A percentile compares a stretch with the other conserved stretches of the same genome.
Evolutionary conservation across 2,113 vertebrate genomes (phyloP).

Genomic region (Sinocyclocheilus anshuiensis): DNA sequence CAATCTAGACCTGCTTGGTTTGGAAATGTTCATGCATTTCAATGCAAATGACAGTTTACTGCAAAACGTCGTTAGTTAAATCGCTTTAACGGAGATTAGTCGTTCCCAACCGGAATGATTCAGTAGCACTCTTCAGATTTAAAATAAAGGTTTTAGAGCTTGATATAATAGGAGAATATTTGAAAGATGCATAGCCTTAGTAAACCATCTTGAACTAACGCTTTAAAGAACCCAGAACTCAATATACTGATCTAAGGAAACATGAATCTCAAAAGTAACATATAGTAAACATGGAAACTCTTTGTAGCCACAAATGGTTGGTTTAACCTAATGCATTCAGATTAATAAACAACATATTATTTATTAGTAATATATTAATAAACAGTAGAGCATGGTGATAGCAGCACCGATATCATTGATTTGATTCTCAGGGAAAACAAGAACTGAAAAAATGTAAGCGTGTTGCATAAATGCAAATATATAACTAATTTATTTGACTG

Average conservation of each 20-base stretch:
- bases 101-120: background rate
- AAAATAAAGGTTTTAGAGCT: background rate
- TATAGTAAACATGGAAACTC: no score
- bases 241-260: background rate
- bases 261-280: no score
- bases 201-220: no score
- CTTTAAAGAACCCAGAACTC: background rate
- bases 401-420: no score
- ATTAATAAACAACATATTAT: background rate
- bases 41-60: background rate
- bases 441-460: no score
- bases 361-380: no score
- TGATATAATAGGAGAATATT: background rate
- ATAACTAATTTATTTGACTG: no score
- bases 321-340: background rate
- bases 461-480: no score
- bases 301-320: no score
- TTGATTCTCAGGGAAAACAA: no score
- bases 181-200: background rate
- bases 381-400: no score
- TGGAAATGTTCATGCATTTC: background rate
- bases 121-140: background rate
- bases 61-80: background rate
- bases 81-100: conserved; percentile 15
- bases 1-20: background rate